Percentiles rank a stretch among this genome's conserved stretches.
Conservation (phyloP, 64 coral and sea anemone species). For the Montipora efflorescens region DNA sequence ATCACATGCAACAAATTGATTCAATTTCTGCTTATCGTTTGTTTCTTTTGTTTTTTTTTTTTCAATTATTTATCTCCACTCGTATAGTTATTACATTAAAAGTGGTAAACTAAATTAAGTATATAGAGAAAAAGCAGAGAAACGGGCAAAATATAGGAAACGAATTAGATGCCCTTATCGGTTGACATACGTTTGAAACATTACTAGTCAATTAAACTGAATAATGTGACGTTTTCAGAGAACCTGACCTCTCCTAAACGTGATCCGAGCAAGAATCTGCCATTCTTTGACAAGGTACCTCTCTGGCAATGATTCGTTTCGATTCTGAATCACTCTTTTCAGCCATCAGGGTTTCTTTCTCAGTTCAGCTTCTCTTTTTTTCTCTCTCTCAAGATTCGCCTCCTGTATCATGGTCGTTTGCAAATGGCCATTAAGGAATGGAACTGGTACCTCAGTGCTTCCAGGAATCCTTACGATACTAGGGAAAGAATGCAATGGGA, state of each 20-base stretch:
- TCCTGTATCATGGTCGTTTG: conserved; percentile 91
- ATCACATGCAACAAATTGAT: no score
- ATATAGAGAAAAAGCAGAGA: no score
- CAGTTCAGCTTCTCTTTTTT: no score
- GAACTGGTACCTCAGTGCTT: conserved; percentile 92
- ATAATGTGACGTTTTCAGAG: conserved; percentile 46
- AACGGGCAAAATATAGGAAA: no score
- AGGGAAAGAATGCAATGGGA: conserved; percentile 93
- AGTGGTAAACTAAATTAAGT: no score
- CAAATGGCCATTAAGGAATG: conserved; percentile 89
- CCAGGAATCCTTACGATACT: conserved; percentile 92
- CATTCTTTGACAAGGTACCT: conserved; percentile 95
- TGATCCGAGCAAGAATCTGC: conserved; percentile 93
- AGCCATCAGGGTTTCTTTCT: background rate
- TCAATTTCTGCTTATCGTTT: background rate
- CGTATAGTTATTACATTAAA: no score
- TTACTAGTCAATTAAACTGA: background rate
- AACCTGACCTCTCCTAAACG: conserved; percentile 90
- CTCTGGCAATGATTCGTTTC: no score
- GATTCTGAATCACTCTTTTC: background rate
- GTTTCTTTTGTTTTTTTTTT: background rate
- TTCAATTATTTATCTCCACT: no score
- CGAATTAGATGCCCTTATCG: no score
- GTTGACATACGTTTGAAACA: no score
- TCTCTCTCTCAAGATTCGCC: conserved; percentile 68